Percentiles rank a stretch among this genome's conserved stretches.
Conservation (phyloP, 2,888 invertebrate species). For the Auanema freiburgensis region DNA sequence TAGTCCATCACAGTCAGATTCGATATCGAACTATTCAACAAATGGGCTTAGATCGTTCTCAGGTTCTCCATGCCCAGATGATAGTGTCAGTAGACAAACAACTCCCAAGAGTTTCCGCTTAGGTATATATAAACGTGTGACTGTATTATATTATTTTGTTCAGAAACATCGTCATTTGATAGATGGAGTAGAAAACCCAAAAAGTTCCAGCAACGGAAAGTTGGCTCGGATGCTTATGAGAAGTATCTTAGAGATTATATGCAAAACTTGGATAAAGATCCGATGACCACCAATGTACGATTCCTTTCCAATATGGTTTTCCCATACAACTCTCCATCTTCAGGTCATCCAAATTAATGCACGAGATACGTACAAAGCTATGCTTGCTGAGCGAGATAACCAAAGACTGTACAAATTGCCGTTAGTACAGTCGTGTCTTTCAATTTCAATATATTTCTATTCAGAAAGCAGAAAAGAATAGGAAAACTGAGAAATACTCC, state of each 20-base stretch:
- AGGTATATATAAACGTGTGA: no score
- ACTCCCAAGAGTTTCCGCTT: constrained; percentile 16
- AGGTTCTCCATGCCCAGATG: constrained; percentile 29
- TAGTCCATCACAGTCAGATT: constrained; percentile 9
- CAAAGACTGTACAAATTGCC: no score
- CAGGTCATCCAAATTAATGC: neutral
- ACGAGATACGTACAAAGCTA: neutral
- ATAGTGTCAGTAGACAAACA: constrained; percentile 25
- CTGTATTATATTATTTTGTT: neutral
- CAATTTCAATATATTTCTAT: no score
- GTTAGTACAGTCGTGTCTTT: no score
- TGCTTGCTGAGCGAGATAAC: neutral
- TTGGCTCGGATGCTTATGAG: neutral
- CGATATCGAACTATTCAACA: constrained; percentile 15
- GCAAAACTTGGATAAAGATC: no score
- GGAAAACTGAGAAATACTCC: no score
- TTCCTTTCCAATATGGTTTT: neutral
- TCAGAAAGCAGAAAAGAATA: no score
- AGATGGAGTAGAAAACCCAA: constrained; percentile 5
- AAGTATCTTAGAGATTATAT: no score
- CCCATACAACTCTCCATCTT: neutral
- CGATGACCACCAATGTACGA: no score
- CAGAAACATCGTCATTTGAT: constrained; percentile 8
- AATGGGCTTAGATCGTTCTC: neutral
- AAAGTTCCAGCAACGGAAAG: neutral